Base-by-base conservation (phyloP, 2,888 invertebrate genomes). In the Acleris holmiana region DNA sequence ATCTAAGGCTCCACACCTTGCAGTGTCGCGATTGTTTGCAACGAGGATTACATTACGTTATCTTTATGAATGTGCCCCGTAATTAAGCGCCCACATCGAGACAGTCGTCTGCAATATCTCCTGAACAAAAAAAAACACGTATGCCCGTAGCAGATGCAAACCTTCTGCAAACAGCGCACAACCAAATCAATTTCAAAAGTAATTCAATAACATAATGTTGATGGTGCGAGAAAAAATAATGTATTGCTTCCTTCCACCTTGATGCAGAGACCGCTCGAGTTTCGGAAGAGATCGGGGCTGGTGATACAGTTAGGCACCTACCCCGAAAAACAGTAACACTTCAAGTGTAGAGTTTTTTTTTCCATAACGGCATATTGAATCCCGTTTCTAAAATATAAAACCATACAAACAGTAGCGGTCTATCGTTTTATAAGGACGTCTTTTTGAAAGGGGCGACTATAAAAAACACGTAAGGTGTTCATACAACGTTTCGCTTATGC, bases 191-290 rank as follows among this genome's bases (percentile, higher is more conserved):
- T 87, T 85, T 88, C 79, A 81, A 87, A 85, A 90, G 91, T 91
- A 91, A 91, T 91, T 89, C 91, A 90, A 91, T 92, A 92, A 91
- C 91, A 87, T 89, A 90, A 91, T 88, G 88, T 86, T 79, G 86
- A 91, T 89, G 84, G 83, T 55, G 76, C 73, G 75, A 79, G 82
- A 85, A 86, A 86, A 85, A 80, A 82, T 88, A 89, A 91, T 87
- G 83, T 89, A 91, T 92, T 87, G 87, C 91, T 92, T 92, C 91
- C 91, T 91, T 86, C 85, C 91, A 92, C 91, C 91, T 91, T 91
- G 83, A 79, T 83, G 76, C 71, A 72, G 74, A 76, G 73, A 77
- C 71, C 76, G 69, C 74, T 76, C 74, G 76, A 75, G 73, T 75
- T 76, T 82, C 82, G 83, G 83, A 83, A 82, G 80, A 73, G 71